Evolutionary conservation across 2,113 vertebrate species (phyloP), one percentile per base, ranked within the genome.

Genomic region (Calonectris borealis): DNA sequence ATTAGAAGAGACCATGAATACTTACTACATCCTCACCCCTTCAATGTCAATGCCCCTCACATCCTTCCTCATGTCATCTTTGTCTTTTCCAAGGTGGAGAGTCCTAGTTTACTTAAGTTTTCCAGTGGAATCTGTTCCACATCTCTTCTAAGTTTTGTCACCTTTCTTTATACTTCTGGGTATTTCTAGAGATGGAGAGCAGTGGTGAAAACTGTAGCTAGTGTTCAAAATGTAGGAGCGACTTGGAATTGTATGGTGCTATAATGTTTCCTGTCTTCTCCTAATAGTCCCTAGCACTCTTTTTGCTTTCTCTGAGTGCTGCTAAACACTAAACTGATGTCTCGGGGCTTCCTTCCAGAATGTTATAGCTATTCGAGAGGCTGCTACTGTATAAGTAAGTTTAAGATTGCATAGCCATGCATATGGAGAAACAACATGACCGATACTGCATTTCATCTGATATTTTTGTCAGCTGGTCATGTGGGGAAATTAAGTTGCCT

Each of bases 381-480:
- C 73, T 86, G 16, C 57, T 75, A 19, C 42, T 69, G 9, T 72
- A 11, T 69, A 86, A 92, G 42, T 82, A 70, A 78, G 20, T 71
- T 76, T 24, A 84, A 58, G 44, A 64, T 68, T 54, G 36, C 57
- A 29, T 75, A 78, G 77, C 81, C 29, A 3, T 87, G 60, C 20
- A 31, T 68, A 25, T 69, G 52, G 77, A 81, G 64, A 78, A 94
- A 83, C 19, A 86, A 42, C 17, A 78, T 71, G 72, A 81, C 68
- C 32, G 84, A 25, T 18, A 17, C 51, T 78, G 55, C 44, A 48
- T 86, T 86, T 86, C 14, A 31, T 83, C 66, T 78, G 77, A 9
- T 86, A 51, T 94, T 96, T 94, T 93, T 94, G 55, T 65, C 83
- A 88, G 68, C 80, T 91, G 18, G 13, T 88, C 64, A 4, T 54